phyloP scores from a whole-genome alignment of 2,113 vertebrate species.

The Lota lota region DNA sequence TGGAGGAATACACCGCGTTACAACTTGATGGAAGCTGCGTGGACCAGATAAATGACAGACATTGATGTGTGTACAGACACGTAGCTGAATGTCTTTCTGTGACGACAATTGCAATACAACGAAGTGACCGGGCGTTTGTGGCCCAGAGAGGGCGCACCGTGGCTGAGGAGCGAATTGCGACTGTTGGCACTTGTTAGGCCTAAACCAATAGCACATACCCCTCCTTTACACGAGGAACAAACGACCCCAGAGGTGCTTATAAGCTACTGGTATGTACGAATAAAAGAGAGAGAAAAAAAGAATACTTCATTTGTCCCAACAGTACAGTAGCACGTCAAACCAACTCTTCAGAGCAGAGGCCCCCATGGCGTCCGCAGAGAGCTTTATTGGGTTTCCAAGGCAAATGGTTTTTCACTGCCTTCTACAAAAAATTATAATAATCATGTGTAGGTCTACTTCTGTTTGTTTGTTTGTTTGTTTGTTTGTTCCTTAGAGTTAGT shows the following conservation, averaged over 20 bases:
- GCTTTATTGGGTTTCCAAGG: constrained; percentile 79
- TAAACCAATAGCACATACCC: constrained; percentile 25
- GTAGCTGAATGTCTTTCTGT: constrained; percentile 32
- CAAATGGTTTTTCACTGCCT: constrained; percentile 81
- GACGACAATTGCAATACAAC: constrained; percentile 53
- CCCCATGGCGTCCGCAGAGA: constrained; percentile 28
- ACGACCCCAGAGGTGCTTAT: too few species aligned
- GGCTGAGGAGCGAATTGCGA: constrained; percentile 55
- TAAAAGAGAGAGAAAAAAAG: too few species aligned
- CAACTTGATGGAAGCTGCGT: constrained; percentile 4
- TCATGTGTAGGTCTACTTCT: neutral
- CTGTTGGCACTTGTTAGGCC: constrained; percentile 57
- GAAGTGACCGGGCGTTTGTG: neutral
- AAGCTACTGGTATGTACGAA: too few species aligned
- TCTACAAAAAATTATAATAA: constrained; percentile 59
- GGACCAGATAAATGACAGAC: neutral
- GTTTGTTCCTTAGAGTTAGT: constrained; percentile 50
- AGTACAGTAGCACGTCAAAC: too few species aligned
- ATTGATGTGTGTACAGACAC: neutral
- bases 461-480: constrained; percentile 36
- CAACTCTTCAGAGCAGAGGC: too few species aligned
- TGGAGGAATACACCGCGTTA: neutral
- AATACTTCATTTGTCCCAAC: too few species aligned
- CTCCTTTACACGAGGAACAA: constrained; percentile 1
- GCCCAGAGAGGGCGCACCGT: constrained; percentile 5